These are phyloP conservation scores for Chaetorhynchus papuensis DNA, from an alignment of 2,113 vertebrate genomes.

Conservation along the genomic window DNA sequence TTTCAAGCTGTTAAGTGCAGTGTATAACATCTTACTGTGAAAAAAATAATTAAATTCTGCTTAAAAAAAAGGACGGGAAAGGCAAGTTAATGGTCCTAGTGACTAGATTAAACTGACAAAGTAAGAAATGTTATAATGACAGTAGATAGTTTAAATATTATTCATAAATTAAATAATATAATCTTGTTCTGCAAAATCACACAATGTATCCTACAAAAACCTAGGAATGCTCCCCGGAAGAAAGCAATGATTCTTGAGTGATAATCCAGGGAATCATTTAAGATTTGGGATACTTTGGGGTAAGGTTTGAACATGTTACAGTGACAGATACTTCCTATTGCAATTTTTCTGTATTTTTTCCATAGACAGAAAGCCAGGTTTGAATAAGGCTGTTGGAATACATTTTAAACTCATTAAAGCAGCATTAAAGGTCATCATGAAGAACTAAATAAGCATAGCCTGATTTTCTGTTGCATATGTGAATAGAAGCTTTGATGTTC, in stretches of 20 bases:
- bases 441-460: background rate
- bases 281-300: background rate
- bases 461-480: background rate
- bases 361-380: background rate
- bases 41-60: background rate
- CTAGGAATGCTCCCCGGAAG: background rate
- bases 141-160: background rate
- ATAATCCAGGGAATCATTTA: background rate
- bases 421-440: background rate
- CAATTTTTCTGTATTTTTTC: background rate
- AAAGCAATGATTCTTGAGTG: background rate
- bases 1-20: background rate
- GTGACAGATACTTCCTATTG: background rate
- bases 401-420: background rate
- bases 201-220: background rate
- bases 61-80: background rate
- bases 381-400: background rate
- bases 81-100: background rate
- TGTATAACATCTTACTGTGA: background rate
- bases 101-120: background rate
- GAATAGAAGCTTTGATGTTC: background rate
- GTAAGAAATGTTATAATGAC: background rate
- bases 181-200: background rate
- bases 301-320: background rate
- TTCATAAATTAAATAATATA: background rate